Conservation (phyloP, 2,888 invertebrate species). For the Caenorhabditis angaria region DNA sequence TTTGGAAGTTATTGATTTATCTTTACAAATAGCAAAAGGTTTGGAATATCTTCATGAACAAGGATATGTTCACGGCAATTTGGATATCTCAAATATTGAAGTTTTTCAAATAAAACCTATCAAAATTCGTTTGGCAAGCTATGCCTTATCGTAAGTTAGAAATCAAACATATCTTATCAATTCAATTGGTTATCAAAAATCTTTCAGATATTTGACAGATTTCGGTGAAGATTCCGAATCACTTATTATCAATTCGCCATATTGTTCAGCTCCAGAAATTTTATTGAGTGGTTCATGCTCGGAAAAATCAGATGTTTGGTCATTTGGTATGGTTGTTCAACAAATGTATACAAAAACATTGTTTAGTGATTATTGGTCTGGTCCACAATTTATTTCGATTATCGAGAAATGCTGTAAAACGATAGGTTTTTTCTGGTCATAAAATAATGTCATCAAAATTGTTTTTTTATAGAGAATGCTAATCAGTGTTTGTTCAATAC, state of each 20-base stretch:
- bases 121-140: slow-evolving; percentile 15
- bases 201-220: slow-evolving; percentile 32
- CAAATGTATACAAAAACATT: slow-evolving; percentile 4
- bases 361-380: slow-evolving; percentile 21
- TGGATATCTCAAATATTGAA: slow-evolving; percentile 5
- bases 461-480: slow-evolving; percentile 9
- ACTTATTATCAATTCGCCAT: slow-evolving; percentile 3
- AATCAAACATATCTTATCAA: too few species aligned
- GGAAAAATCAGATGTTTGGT: slow-evolving; percentile 86
- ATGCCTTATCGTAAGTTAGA: slow-evolving; percentile 22
- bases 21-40: slow-evolving; percentile 78
- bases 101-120: slow-evolving; percentile 6
- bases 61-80: slow-evolving; percentile 32
- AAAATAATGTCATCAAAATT: neutral
- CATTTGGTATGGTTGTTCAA: slow-evolving; percentile 85
- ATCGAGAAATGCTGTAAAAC: slow-evolving; percentile 19
- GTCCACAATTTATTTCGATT: slow-evolving; percentile 35
- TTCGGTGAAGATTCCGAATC: slow-evolving; percentile 18
- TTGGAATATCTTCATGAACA: slow-evolving; percentile 39
- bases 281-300: slow-evolving; percentile 11
- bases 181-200: too few species aligned
- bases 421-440: neutral
- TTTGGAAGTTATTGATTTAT: slow-evolving; percentile 75
- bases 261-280: slow-evolving; percentile 2
- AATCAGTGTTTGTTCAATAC: slow-evolving; percentile 16